These are phyloP conservation scores for Halcyon malimbica DNA, from an alignment of 2,113 vertebrate species.

Conservation along the genomic window DNA sequence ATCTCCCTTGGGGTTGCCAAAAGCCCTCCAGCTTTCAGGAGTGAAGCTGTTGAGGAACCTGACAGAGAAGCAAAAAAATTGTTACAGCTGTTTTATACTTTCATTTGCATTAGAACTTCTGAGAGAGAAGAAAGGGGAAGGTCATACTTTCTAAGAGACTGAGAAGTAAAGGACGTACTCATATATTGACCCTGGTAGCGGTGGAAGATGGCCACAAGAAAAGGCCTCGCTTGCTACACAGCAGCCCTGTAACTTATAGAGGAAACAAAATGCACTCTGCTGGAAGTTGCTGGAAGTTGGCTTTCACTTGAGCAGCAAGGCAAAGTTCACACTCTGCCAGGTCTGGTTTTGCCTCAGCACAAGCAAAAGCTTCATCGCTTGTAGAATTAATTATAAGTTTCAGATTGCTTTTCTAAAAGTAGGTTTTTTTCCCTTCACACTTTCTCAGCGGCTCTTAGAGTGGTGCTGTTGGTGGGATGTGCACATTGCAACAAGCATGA, in stretches of 20 bases:
- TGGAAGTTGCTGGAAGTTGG: neutral
- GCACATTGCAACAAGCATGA: neutral
- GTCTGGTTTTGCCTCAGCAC: neutral
- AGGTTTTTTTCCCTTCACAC: neutral
- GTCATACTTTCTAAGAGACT: neutral
- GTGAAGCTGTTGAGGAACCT: neutral
- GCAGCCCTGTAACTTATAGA: neutral
- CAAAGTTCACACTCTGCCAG: neutral
- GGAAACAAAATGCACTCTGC: neutral
- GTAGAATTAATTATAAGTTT: neutral
- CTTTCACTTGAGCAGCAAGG: neutral
- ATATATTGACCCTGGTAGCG: fast-evolving
- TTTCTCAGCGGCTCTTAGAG: neutral
- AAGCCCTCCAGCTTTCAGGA: neutral
- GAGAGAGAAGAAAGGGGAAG: neutral
- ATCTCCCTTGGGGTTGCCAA: fast-evolving
- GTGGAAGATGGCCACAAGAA: neutral
- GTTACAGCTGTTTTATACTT: neutral
- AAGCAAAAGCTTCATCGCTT: neutral
- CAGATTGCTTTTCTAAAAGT: neutral
- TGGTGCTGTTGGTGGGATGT: fast-evolving
- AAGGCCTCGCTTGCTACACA: fast-evolving
- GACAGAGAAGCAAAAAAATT: neutral
- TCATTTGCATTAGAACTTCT: neutral
- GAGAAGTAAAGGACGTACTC: neutral